Percentiles rank a stretch among this genome's conserved stretches.
Evolutionary conservation across 2,797 vertebrate genomes (phyloP).

Genomic region (Chaenodraco wilsoni): DNA sequence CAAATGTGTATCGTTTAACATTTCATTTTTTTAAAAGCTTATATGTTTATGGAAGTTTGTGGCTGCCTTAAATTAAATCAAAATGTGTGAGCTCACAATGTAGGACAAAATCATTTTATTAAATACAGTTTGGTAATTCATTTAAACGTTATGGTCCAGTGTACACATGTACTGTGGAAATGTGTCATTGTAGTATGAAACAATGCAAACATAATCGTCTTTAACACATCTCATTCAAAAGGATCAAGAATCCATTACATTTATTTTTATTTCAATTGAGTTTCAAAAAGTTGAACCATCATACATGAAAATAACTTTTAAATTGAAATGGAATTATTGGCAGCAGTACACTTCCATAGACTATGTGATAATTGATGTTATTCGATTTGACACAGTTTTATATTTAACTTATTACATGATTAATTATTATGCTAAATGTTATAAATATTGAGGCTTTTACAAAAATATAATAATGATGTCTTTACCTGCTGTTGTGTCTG

Average conservation of each 20-base stretch:
- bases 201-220: too few relatives aligned
- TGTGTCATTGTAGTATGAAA: too few relatives aligned
- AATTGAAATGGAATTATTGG: background rate
- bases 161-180: too few relatives aligned
- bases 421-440: background rate
- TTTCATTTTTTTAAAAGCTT: background rate
- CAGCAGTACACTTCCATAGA: background rate
- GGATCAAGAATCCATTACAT: too few relatives aligned
- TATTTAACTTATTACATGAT: too few relatives aligned
- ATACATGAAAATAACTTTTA: background rate
- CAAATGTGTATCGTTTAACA: background rate
- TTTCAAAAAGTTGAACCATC: too few relatives aligned
- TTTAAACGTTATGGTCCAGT: too few relatives aligned
- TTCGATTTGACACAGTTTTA: too few relatives aligned
- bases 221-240: too few relatives aligned
- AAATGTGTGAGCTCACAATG: background rate
- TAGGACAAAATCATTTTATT: background rate
- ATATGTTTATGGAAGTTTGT: background rate
- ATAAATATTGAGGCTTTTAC: background rate
- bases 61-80: background rate
- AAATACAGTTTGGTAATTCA: background rate
- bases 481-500: conserved; percentile 97
- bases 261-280: too few relatives aligned
- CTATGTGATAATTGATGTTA: background rate
- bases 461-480: background rate